Evolutionary conservation across 2,888 invertebrate genomes (phyloP).

Genomic region (Brenthis hecate): DNA sequence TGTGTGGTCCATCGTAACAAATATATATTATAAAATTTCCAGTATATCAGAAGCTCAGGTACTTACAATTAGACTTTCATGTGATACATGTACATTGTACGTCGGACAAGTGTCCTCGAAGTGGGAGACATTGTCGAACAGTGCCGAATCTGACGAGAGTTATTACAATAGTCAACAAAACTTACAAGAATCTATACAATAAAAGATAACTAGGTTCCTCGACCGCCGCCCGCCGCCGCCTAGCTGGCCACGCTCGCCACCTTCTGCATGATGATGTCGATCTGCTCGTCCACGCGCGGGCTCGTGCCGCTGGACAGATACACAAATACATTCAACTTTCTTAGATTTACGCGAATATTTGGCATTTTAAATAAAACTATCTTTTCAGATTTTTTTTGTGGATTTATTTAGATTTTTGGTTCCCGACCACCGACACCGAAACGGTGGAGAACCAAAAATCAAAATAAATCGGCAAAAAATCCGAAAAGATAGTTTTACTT

Average conservation of each 20-base stretch:
- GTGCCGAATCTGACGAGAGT: neutral
- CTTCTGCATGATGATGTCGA: conserved; percentile 88
- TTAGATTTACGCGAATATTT: too few species aligned
- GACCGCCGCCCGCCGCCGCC: conserved; percentile 3
- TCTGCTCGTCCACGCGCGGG: conserved; percentile 89
- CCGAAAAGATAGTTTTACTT: too few species aligned
- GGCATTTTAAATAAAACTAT: too few species aligned
- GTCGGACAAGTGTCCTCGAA: neutral
- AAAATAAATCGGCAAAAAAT: too few species aligned
- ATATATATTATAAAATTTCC: conserved; percentile 15
- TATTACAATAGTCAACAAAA: neutral
- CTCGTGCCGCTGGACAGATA: conserved; percentile 84
- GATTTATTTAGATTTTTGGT: too few species aligned
- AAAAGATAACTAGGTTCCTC: neutral
- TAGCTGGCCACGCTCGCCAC: conserved; percentile 47
- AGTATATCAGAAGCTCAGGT: conserved; percentile 33
- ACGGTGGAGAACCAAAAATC: too few species aligned
- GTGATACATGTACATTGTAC: neutral
- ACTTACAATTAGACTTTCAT: conserved; percentile 29
- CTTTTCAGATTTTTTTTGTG: too few species aligned
- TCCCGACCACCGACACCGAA: too few species aligned
- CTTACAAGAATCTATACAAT: conserved; percentile 4
- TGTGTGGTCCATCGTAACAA: conserved; percentile 9
- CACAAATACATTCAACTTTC: too few species aligned
- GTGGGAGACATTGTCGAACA: neutral